Percentiles rank a stretch among this genome's conserved stretches.
These are phyloP conservation scores for Octomys mimax DNA, from an alignment of 2,797 vertebrate species.

Conservation along the genomic window DNA sequence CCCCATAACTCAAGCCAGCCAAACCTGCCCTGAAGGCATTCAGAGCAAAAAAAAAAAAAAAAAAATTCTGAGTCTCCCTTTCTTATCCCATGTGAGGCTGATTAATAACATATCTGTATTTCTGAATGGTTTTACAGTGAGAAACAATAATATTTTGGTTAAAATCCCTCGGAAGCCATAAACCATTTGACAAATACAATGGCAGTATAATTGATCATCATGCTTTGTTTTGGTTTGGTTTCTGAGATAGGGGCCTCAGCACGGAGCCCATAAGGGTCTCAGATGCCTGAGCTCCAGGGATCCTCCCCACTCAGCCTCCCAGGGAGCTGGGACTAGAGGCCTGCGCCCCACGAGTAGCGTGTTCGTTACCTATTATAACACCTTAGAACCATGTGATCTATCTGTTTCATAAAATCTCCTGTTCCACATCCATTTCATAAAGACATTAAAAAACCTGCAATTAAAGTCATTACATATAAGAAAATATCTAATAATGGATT, in stretches of 20 bases:
- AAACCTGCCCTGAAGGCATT: too few relatives aligned
- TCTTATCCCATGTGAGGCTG: neutral
- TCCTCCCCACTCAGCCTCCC: neutral
- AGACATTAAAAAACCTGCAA: slow-evolving; percentile 4
- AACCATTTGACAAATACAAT: neutral
- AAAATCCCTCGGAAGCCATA: neutral
- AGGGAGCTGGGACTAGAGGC: neutral
- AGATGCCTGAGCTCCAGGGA: neutral
- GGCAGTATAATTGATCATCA: neutral
- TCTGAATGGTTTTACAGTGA: neutral
- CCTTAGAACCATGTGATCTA: neutral
- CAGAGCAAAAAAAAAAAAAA: too few relatives aligned
- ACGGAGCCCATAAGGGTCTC: neutral
- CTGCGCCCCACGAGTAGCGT: neutral
- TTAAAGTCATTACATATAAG: neutral
- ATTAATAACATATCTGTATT: neutral
- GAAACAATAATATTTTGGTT: neutral
- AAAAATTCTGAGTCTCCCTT: slow-evolving; percentile 5
- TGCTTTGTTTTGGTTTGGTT: neutral
- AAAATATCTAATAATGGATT: slow-evolving; percentile 16
- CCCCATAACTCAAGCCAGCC: too few relatives aligned
- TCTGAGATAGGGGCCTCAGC: neutral
- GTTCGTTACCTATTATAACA: neutral
- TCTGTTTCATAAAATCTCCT: neutral
- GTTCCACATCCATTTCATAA: neutral